Evolutionary conservation across 2,888 invertebrate species (phyloP).

Genomic region (Loripinus fragilis): DNA sequence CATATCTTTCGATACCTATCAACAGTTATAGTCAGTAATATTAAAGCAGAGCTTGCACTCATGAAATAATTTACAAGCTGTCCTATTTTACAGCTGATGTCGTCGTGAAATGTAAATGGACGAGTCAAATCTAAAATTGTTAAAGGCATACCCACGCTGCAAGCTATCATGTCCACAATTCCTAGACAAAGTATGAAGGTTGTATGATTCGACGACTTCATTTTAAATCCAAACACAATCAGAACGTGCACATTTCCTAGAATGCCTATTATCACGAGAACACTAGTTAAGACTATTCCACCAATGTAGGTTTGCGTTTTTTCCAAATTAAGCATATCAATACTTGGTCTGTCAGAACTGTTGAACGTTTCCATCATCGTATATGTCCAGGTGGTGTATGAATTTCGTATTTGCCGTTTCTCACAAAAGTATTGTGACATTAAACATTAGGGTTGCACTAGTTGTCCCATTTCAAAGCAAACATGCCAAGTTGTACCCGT

Average conservation of each 20-base stretch:
- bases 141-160: conserved; percentile 58
- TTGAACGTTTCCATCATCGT: not conserved
- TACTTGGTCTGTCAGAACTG: not conserved
- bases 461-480: too few species aligned
- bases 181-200: conserved; percentile 53
- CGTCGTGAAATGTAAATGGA: conserved; percentile 49
- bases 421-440: too few species aligned
- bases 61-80: conserved; percentile 53
- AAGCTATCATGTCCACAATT: conserved; percentile 52
- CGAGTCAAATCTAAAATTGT: conserved; percentile 47
- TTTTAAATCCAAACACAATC: conserved; percentile 45
- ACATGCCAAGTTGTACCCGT: too few species aligned
- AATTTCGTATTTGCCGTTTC: too few species aligned
- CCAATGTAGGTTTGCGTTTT: conserved; percentile 48
- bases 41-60: conserved; percentile 36
- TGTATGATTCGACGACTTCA: conserved; percentile 56
- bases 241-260: conserved; percentile 61
- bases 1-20: conserved; percentile 70
- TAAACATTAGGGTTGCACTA: too few species aligned
- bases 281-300: conserved; percentile 49
- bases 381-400: too few species aligned
- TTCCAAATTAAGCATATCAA: conserved; percentile 39
- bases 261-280: conserved; percentile 53
- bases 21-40: conserved; percentile 45
- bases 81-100: conserved; percentile 47